A percentile compares a stretch with the other conserved stretches of the same genome.
Conservation (phyloP, 92 coral and sea anemone species). For the Palythoa grandis region DNA sequence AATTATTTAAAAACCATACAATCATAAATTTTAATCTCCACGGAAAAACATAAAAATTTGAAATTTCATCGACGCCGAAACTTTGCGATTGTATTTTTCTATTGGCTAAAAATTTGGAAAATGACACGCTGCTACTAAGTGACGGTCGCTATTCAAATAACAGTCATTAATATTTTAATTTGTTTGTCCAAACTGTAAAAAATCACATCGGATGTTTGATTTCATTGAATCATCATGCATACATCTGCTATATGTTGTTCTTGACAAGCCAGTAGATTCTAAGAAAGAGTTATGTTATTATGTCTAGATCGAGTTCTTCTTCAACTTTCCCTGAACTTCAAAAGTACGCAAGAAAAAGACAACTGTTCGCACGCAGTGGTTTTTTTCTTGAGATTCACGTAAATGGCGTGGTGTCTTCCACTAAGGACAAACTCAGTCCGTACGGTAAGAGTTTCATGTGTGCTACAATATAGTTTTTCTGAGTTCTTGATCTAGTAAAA, state of each 20-base stretch:
- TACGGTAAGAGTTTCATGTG: slow-evolving; percentile 48
- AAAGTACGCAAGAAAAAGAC: slow-evolving; percentile 85
- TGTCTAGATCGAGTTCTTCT: slow-evolving; percentile 57
- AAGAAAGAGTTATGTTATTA: slow-evolving; percentile 11
- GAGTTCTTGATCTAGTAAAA: neutral
- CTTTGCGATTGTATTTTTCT: no score
- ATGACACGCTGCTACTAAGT: no score
- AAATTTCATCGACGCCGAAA: no score
- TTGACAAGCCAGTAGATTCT: slow-evolving; percentile 2
- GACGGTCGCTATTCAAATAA: slow-evolving; percentile 11
- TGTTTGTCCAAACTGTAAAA: slow-evolving; percentile 27
- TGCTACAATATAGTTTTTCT: neutral
- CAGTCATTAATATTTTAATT: slow-evolving; percentile 33
- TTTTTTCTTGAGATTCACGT: slow-evolving; percentile 83
- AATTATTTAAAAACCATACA: no score
- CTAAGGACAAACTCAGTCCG: slow-evolving; percentile 73
- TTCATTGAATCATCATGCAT: neutral
- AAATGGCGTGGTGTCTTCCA: slow-evolving; percentile 79
- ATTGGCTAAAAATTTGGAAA: neutral
- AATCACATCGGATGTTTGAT: neutral
- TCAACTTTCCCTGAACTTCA: slow-evolving; percentile 70
- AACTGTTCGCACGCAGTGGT: slow-evolving; percentile 74
- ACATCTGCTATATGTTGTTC: neutral
- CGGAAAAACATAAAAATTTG: no score
- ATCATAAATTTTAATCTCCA: no score